phyloP scores from a whole-genome alignment of 2,797 vertebrate genomes.

The Glossophaga mutica region DNA sequence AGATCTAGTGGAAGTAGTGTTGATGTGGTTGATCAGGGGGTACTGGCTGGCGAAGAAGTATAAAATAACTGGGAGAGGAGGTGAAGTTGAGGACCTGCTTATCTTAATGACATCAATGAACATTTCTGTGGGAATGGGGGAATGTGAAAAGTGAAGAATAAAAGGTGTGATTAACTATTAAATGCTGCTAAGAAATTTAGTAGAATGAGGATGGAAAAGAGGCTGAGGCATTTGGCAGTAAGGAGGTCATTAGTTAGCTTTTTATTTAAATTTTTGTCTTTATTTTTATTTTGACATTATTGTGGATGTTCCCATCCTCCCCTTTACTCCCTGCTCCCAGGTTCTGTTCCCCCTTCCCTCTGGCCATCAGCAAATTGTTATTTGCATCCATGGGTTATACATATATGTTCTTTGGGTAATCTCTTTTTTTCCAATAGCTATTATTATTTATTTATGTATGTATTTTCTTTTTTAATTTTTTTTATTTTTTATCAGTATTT shows the following conservation, averaged over 20 bases:
- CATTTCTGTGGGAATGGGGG: neutral
- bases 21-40: neutral
- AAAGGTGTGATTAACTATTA: neutral
- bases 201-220: neutral
- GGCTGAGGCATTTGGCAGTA: neutral
- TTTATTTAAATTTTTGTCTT: neutral
- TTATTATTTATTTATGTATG: too few species aligned
- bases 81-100: neutral
- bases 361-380: too few species aligned
- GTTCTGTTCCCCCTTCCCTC: too few species aligned
- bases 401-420: too few species aligned
- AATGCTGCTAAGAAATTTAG: neutral
- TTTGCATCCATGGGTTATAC: too few species aligned
- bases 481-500: too few species aligned
- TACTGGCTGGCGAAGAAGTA: neutral
- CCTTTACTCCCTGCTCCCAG: too few species aligned
- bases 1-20: neutral
- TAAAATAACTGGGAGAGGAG: neutral
- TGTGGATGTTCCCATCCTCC: too few species aligned
- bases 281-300: too few species aligned
- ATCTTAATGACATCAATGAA: neutral
- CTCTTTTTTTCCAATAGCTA: too few species aligned
- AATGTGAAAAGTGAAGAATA: neutral
- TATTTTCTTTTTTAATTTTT: too few species aligned
- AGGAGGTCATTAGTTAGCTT: neutral